Base-by-base conservation (phyloP, 2,113 vertebrate genomes). In the Pongo pygmaeus region DNA sequence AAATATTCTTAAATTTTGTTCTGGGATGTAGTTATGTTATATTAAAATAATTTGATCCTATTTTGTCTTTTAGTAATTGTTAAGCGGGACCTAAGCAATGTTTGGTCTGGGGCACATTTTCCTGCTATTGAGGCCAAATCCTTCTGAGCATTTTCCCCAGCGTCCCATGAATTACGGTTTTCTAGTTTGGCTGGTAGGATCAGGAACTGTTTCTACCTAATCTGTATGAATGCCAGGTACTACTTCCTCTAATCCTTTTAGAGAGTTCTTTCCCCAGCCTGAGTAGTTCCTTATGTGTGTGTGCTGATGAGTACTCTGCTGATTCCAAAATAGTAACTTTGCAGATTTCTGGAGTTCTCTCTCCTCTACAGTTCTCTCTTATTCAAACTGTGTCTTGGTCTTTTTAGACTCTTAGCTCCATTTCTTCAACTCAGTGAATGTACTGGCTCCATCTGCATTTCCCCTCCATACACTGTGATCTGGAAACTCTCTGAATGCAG, bases 61-160 rank as follows among this genome's bases (percentile, higher is more conserved):
- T 92, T 14, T 92, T 90, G 4, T 52, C 83, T 91, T 64, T 57
- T 94, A 67, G 88, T n/a, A 92, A 88, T 94, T 64, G 20, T 75
- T 91, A 38, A 48, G 8, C 10, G 72, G 13, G 50, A 80, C 43
- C 2, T 40, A 79, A 59, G 23, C 22, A 91, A 48, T 96, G 40
- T 89, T 90, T 93, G 55, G 48, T 84, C 23, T 87, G 14, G 8
- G 20, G 23, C 6, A 77, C 4, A n/a, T 87, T 87, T 94, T 14
- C 27, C 55, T 10, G 35, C 48, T 55, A 5, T 27, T 57, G 38
- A 57, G 50, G 14, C 20, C 35, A 91, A 17, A 92, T 83, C 16
- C n/a, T 86, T 91, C 43, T 55, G 43, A 80, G 64, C n/a, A 52
- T 67, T 94, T 32, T 80, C 20, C 46, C 20, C 40, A 27, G 0